These are phyloP conservation scores for Trichoplusia ni DNA, from an alignment of 1,140 invertebrate genomes.

Conservation along the genomic window DNA sequence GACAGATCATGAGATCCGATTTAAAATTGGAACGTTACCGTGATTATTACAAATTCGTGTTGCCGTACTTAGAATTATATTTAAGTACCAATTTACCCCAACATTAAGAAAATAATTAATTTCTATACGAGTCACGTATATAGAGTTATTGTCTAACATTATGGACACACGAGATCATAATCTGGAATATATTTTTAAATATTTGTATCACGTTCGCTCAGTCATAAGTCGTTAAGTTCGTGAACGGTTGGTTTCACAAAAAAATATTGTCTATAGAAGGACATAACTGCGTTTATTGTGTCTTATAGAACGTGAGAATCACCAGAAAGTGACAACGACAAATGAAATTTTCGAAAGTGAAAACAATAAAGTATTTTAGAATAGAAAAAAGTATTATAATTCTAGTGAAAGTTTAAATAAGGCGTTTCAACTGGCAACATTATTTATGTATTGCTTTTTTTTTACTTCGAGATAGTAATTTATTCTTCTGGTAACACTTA, in stretches of 20 bases:
- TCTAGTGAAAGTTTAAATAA: constrained; percentile 17
- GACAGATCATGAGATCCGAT: constrained; percentile 14
- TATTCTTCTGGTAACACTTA: neutral
- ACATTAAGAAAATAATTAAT: constrained; percentile 65
- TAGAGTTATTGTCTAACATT: constrained; percentile 74
- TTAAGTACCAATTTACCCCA: constrained; percentile 51
- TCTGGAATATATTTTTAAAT: constrained; percentile 59
- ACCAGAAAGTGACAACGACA: constrained; percentile 22
- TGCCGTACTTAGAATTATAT: no score
- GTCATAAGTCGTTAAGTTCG: constrained; percentile 70
- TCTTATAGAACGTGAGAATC: constrained; percentile 66
- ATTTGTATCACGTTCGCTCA: constrained; percentile 72
- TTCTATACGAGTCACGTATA: constrained; percentile 71
- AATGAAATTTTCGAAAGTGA: constrained; percentile 30
- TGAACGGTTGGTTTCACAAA: constrained; percentile 67
- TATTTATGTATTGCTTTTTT: neutral
- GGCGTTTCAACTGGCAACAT: neutral
- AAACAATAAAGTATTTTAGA: constrained; percentile 19
- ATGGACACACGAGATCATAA: constrained; percentile 71
- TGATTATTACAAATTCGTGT: no score
- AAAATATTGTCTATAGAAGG: constrained; percentile 64
- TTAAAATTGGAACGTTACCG: constrained; percentile 23
- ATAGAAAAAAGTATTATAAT: constrained; percentile 1
- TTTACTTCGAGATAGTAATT: neutral
- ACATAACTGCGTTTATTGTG: constrained; percentile 60